Evolutionary conservation across 2,888 invertebrate genomes (phyloP), one percentile per base, ranked within the genome.

Genomic region (Leptura quadrifasciata): DNA sequence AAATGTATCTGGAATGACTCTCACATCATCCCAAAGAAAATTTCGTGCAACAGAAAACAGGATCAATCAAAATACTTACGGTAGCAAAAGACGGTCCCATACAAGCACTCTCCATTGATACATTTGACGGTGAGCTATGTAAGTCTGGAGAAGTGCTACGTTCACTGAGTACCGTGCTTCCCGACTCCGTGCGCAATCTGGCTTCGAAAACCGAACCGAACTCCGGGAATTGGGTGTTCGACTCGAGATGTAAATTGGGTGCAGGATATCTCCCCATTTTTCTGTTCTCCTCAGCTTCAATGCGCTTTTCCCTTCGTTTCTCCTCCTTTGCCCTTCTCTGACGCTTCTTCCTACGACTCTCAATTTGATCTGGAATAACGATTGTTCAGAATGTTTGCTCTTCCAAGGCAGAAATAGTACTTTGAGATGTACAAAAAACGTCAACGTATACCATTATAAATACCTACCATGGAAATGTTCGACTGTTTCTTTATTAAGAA

Each of bases 251-350:
- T 47, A 93, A 91, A 31, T 92, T 90, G 55, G 92, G 87, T 83
- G 91, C 86, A 72, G 93, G 88, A 87, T 93, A 89, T 90, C 93
- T 90, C 84, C 96, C 93, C 93, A 95, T 91, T 87, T 91, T 90
- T 85, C 93, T 91, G 88, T 95, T 92, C 89, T 95, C 94, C 81
- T 94, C 93, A 79, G 92, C 93, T 72, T 92, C 93, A 78, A 94
- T 94, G n/a, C 94, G 93, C 79, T 93, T 94, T 86, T 97, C 96
- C 2, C 95, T 92, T 39, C 94, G 93, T 24, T 92, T 92, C 86
- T 98, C 98, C 17, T 96, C 95, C 10, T 94, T 92, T 57, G 93
- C 94, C 24, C 93, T 91, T 8, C 93, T 93, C 60, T 93, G 93
- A 5, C 98, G 93, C 15, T 91, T 89, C 63, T 92, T 93, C 31